A percentile compares a stretch with the other conserved stretches of the same genome.
Conservation (phyloP, 2,888 invertebrate species). For the Chesias legatella region DNA sequence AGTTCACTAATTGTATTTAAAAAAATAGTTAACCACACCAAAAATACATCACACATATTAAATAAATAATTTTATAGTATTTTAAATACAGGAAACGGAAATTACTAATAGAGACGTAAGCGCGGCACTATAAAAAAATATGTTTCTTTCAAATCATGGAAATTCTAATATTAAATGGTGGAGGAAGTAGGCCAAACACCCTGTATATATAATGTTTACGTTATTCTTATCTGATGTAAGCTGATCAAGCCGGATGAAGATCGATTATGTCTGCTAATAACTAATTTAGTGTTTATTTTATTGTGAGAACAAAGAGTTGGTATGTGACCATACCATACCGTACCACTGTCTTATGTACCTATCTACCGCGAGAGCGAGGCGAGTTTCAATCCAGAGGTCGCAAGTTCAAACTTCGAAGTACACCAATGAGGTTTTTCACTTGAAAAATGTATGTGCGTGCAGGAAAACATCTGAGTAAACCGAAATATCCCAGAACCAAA, state of each 20-base stretch:
- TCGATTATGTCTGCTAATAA: slow-evolving; percentile 32
- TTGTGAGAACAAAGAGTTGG: slow-evolving; percentile 6
- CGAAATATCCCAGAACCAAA: too few species aligned
- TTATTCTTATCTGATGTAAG: slow-evolving; percentile 35
- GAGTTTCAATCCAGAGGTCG: too few species aligned
- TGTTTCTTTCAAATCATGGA: slow-evolving; percentile 16
- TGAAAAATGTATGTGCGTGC: too few species aligned
- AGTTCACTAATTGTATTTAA: too few species aligned
- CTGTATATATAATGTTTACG: slow-evolving; percentile 21
- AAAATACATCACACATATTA: slow-evolving; percentile 6
- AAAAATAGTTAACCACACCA: neutral
- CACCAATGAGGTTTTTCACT: too few species aligned
- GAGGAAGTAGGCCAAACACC: slow-evolving; percentile 1
- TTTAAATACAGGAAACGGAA: slow-evolving; percentile 23
- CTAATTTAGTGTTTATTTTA: slow-evolving; percentile 4
- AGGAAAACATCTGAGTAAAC: too few species aligned
- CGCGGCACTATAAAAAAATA: slow-evolving; percentile 13
- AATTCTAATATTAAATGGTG: slow-evolving; percentile 6
- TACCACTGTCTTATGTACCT: too few species aligned
- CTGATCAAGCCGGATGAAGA: slow-evolving; percentile 34
- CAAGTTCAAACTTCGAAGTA: too few species aligned
- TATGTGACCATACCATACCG: neutral
- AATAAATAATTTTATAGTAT: slow-evolving; percentile 17
- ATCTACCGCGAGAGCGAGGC: too few species aligned
- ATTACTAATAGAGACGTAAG: slow-evolving; percentile 20